A percentile compares a stretch with the other conserved stretches of the same genome.
Evolutionary conservation across 2,888 invertebrate genomes (phyloP).

Genomic region (Pediacus dermestoides): DNA sequence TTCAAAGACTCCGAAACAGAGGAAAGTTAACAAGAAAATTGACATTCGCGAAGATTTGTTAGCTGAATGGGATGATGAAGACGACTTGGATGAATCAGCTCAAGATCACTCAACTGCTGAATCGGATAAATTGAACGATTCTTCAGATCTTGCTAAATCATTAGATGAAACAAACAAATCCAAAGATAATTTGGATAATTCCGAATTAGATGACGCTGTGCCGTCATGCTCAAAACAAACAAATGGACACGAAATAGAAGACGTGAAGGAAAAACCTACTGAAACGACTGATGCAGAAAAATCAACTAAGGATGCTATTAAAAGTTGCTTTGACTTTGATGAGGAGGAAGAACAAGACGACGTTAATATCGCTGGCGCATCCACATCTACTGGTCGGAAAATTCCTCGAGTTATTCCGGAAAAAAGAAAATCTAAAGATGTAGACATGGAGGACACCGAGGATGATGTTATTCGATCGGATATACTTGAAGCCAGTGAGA

Average conservation of each 20-base stretch:
- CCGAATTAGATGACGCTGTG: slow-evolving; percentile 5
- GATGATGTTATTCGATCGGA: slow-evolving; percentile 20
- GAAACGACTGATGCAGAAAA: slow-evolving; percentile 28
- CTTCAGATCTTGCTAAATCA: slow-evolving; percentile 11
- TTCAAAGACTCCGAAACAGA: slow-evolving; percentile 14
- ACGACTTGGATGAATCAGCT: slow-evolving; percentile 42
- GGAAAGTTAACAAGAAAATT: slow-evolving; percentile 47
- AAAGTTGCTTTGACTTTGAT: slow-evolving; percentile 76
- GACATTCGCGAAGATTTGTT: slow-evolving; percentile 67
- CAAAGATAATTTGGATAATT: slow-evolving; percentile 8
- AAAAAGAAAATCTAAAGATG: slow-evolving; percentile 47
- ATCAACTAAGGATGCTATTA: slow-evolving; percentile 42
- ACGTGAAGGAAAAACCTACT: slow-evolving; percentile 38
- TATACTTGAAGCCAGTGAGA: slow-evolving; percentile 21
- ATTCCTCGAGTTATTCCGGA: slow-evolving; percentile 59
- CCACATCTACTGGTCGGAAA: slow-evolving; percentile 54
- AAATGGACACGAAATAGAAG: slow-evolving; percentile 39
- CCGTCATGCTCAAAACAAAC: too few relatives aligned
- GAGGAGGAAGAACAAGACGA: slow-evolving; percentile 68
- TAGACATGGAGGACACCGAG: slow-evolving; percentile 34
- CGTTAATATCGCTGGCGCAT: slow-evolving; percentile 50
- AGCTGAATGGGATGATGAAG: slow-evolving; percentile 72
- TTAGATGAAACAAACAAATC: slow-evolving; percentile 10
- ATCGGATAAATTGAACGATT: slow-evolving; percentile 10
- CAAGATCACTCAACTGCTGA: too few relatives aligned